Conservation (phyloP, 2,797 vertebrate genomes). For the Garrulus glandarius region DNA sequence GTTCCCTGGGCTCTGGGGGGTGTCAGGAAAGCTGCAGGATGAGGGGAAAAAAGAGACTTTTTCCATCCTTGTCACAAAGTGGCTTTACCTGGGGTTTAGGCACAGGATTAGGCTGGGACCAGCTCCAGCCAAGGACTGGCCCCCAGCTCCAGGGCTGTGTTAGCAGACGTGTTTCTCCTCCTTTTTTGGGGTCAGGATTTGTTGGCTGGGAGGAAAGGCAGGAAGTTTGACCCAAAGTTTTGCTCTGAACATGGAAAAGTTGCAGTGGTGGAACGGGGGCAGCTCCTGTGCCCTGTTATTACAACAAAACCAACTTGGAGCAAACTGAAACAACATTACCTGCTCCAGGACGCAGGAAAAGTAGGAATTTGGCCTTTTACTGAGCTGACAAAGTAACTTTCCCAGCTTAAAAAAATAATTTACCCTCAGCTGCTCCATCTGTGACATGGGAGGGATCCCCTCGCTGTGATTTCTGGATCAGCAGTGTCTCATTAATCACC, state of each 20-base stretch:
- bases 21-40: neutral
- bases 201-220: accelerated
- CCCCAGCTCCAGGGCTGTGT: neutral
- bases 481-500: neutral
- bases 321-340: accelerated
- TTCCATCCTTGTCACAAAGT: accelerated
- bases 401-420: neutral
- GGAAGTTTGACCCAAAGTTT: neutral
- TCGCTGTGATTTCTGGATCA: neutral
- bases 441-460: neutral
- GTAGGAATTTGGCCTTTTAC: neutral
- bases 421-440: neutral
- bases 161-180: neutral
- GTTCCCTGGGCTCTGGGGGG: accelerated
- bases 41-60: neutral
- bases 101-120: accelerated
- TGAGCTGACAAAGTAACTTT: neutral
- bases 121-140: accelerated
- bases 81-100: neutral
- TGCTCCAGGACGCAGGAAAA: neutral
- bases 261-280: neutral
- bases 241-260: neutral
- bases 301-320: neutral
- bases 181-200: accelerated
- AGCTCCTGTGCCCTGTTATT: neutral